Conservation (phyloP, 2,113 vertebrate species). For the Clinocottus analis region DNA sequence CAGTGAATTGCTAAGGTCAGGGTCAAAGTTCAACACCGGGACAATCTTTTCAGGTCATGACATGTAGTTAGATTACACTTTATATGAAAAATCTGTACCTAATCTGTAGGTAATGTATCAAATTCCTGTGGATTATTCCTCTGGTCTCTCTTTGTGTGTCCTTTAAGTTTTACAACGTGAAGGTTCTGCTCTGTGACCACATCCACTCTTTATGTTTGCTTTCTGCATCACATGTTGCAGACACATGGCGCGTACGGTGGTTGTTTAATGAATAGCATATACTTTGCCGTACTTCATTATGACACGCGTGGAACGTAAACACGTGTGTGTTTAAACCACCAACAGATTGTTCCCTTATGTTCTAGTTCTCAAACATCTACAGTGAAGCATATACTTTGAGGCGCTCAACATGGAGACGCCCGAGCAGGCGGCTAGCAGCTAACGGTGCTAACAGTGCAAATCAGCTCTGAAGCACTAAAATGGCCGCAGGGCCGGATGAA, state of each 20-base stretch:
- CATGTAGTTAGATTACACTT: background rate
- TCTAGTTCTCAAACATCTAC: background rate
- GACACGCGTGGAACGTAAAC: constrained; percentile 34
- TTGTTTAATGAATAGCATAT: constrained; percentile 5
- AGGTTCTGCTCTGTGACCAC: background rate
- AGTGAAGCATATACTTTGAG: background rate
- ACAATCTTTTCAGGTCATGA: background rate
- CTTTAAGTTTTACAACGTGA: background rate
- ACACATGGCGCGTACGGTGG: constrained; percentile 3
- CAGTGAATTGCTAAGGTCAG: background rate
- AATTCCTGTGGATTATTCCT: background rate
- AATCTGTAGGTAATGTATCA: background rate
- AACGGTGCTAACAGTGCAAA: background rate
- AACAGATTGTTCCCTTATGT: background rate
- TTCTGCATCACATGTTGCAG: constrained; percentile 32
- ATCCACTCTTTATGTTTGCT: background rate
- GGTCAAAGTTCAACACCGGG: constrained; percentile 1
- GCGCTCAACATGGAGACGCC: background rate
- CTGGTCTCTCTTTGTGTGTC: background rate
- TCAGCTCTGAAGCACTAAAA: background rate
- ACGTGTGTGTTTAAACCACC: background rate
- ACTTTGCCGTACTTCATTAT: constrained; percentile 37
- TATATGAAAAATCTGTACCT: background rate
- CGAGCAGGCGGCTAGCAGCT: background rate
- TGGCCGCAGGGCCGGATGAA: too few species aligned